Percentiles rank a stretch among this genome's conserved stretches.
These are phyloP conservation scores for Sycophila sp. DNA, from an alignment of 1,140 invertebrate species.

Conservation along the genomic window DNA sequence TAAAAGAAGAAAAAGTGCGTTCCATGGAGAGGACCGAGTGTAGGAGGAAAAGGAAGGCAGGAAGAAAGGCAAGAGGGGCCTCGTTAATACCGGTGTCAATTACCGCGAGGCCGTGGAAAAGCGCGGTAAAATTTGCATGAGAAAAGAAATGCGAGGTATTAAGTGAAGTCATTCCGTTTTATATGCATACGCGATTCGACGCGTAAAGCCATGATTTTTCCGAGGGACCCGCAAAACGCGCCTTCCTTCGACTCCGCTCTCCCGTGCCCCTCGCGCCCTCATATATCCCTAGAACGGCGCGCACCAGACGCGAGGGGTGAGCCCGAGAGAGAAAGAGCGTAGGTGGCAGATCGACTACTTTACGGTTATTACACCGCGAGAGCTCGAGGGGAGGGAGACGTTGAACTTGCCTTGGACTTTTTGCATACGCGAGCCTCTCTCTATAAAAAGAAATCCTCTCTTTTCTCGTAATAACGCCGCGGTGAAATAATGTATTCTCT, in stretches of 20 bases:
- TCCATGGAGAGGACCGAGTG: too few species aligned
- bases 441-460: constrained; percentile 39
- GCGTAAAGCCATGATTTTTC: constrained; percentile 58
- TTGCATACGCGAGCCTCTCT: constrained; percentile 28
- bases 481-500: constrained; percentile 34
- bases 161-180: constrained; percentile 56
- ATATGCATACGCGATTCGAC: constrained; percentile 59
- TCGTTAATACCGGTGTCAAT: constrained; percentile 37
- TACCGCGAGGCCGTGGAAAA: constrained; percentile 27
- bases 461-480: constrained; percentile 37
- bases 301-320: not conserved
- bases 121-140: constrained; percentile 36
- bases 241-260: not conserved
- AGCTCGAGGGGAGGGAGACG: constrained; percentile 8
- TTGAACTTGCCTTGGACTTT: constrained; percentile 23
- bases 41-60: too few species aligned
- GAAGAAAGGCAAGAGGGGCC: constrained; percentile 36
- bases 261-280: constrained; percentile 8
- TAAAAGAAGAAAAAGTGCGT: too few species aligned
- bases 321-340: not conserved
- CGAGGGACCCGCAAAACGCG: constrained; percentile 33
- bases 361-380: constrained; percentile 53
- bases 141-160: constrained; percentile 35
- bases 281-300: constrained; percentile 12
- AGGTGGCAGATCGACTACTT: constrained; percentile 47